A percentile compares a stretch with the other conserved stretches of the same genome.
Evolutionary conservation across 2,113 vertebrate genomes (phyloP).

Genomic region (Orientallactaga bullata): DNA sequence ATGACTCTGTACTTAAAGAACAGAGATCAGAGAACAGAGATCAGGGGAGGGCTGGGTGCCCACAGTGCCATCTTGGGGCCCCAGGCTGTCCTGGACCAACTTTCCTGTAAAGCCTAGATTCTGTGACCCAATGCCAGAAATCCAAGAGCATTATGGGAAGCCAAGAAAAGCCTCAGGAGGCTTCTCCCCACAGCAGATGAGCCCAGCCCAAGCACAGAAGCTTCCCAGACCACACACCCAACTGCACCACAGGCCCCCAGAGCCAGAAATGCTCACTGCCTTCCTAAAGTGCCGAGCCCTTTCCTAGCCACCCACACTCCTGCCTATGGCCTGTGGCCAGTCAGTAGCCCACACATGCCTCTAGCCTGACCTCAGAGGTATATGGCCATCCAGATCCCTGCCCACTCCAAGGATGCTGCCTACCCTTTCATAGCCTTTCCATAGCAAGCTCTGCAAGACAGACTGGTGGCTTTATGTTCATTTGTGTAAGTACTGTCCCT

Average conservation of each 20-base stretch:
- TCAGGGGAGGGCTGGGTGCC: background rate
- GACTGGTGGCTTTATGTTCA: background rate
- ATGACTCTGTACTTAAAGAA: background rate
- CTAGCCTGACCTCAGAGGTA: background rate
- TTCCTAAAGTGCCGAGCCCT: background rate
- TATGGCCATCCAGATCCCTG: background rate
- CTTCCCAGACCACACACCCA: background rate
- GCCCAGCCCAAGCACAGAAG: background rate
- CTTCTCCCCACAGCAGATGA: background rate
- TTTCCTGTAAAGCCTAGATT: background rate
- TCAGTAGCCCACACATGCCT: background rate
- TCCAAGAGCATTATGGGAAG: background rate
- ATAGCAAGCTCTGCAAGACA: too few relatives aligned
- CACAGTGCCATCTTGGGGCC: background rate
- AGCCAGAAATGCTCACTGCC: background rate
- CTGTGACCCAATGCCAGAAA: accelerated
- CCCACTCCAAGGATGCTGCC: background rate
- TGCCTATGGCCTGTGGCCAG: background rate
- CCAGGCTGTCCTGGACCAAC: background rate
- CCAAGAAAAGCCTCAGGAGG: background rate
- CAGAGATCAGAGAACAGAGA: background rate
- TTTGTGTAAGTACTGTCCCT: background rate
- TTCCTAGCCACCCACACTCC: too few relatives aligned
- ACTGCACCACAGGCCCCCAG: background rate
- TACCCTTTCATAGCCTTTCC: background rate